These are phyloP conservation scores for Cynaeus angustus DNA, from an alignment of 2,888 invertebrate species.

Conservation along the genomic window DNA sequence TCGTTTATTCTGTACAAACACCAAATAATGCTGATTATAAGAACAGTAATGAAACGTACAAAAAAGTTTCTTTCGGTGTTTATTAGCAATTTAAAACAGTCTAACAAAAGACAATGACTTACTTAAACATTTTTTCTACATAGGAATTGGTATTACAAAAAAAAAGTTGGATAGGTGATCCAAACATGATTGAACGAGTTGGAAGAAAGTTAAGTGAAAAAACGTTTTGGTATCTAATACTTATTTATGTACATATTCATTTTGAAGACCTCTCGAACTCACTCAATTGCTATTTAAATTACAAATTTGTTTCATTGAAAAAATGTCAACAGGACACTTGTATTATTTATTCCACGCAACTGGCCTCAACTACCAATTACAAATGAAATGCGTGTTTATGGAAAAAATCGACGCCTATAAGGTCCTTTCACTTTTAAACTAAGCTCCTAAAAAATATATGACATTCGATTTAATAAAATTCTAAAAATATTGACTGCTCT, in stretches of 20 bases:
- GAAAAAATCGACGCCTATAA: conserved; percentile 4
- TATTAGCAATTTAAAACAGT: too few species aligned
- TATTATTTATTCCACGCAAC: conserved; percentile 31
- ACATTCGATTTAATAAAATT: conserved; percentile 8
- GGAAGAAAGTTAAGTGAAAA: conserved; percentile 1
- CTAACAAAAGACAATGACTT: too few species aligned
- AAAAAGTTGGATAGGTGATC: conserved; percentile 1
- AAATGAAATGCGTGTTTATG: conserved; percentile 24
- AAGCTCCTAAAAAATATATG: background rate
- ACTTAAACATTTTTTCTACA: too few species aligned
- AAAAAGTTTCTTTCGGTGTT: too few species aligned
- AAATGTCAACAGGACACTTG: conserved; percentile 39
- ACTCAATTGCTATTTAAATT: conserved; percentile 35
- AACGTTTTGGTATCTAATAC: conserved; percentile 18
- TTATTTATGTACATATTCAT: conserved; percentile 30
- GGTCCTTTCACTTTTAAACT: background rate
- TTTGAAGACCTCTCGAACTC: conserved; percentile 39
- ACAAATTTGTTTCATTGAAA: conserved; percentile 41
- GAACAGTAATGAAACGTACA: too few species aligned
- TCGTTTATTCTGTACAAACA: too few species aligned
- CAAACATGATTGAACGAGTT: background rate
- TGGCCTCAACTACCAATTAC: conserved; percentile 25
- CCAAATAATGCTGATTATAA: too few species aligned
- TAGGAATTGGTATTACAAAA: too few species aligned
- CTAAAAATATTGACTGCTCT: background rate